phyloP scores from a whole-genome alignment of 2,797 vertebrate species.

The Cottoperca gobio region DNA sequence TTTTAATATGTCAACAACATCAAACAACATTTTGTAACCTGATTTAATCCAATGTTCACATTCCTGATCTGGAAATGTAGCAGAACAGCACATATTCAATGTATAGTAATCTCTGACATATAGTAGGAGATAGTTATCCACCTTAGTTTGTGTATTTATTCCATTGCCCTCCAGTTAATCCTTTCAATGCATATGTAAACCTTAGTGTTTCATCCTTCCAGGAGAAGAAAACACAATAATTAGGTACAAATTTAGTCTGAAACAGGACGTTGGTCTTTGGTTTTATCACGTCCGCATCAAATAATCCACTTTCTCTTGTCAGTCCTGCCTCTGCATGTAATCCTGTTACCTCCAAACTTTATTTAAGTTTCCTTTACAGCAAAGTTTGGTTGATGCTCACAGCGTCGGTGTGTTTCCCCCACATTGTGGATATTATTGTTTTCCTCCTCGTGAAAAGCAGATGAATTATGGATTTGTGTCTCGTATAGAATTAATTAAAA shows the following conservation, averaged over 20 bases:
- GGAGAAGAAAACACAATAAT: background rate
- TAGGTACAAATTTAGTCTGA: background rate
- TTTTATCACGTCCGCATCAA: constrained; percentile 7
- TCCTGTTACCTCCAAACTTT: background rate
- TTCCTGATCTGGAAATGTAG: no score
- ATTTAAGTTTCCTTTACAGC: constrained; percentile 10
- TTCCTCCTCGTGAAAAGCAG: constrained; percentile 11
- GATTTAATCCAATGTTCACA: no score
- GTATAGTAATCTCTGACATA: constrained; percentile 3
- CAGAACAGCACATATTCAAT: no score
- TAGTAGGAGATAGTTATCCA: no score
- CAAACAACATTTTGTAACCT: no score
- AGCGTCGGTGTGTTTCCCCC: no score
- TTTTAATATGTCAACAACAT: no score
- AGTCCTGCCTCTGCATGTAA: background rate
- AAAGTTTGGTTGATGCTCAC: background rate
- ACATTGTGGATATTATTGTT: background rate
- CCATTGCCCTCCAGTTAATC: background rate
- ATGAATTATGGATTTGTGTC: constrained; percentile 50
- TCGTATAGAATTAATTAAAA: constrained; percentile 32
- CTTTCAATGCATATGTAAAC: no score
- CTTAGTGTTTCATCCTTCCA: background rate
- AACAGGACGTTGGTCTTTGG: background rate
- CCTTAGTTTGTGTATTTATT: no score
- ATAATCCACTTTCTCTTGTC: constrained; percentile 4